Base-by-base conservation (phyloP, 1,140 invertebrate species). In the Nephotettix cincticeps region DNA sequence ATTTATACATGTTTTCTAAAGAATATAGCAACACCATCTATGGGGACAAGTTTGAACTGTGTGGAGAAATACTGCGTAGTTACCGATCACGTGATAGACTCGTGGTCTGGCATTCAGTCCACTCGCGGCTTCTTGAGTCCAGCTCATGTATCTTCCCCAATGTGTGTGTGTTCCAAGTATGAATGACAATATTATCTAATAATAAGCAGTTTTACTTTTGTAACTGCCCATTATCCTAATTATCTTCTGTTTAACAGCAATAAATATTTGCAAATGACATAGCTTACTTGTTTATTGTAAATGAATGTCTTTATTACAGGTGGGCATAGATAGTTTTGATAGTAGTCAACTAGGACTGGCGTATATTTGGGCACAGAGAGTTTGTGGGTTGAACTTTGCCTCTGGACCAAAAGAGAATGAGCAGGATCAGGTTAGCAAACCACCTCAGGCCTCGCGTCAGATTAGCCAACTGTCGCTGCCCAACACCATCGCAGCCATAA, bases 361-460 rank as follows among this genome's bases (percentile, higher is more conserved):
- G 0, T 98, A 94, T 76, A 84, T 87, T 73, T 98, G 96, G 96
- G 92, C 92, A 0, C 96, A 98, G 81, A 87, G 88, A 81, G 86
- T 97, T 80, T 92, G 91, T 77, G 94, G 95, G 1, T 81, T 96
- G 64, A 87, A 94, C 79, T 96, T 95, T 83, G 13, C 58, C 9
- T 30, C 45, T 0, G n/a, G 25, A 11, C 2, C 30, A 6, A 25
- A 43, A 1, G 21, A 28, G 1, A 23, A 63, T 13, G 36, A 43
- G 32, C 68, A 69, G 19, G 66, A 71, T 14, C 63, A 73, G 40
- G 81, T 81, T 21, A 84, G 79, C 75, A 36, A 36, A 36, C 4
- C 32, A 6, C 32, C 14, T 36, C 14, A 6, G 14, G 4, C 32
- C 14, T 36, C 32, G 14, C 82, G 82, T 65, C 84, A 84, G 73